These are phyloP conservation scores for Antrozous pallidus DNA, from an alignment of 2,797 vertebrate genomes.

Conservation along the genomic window DNA sequence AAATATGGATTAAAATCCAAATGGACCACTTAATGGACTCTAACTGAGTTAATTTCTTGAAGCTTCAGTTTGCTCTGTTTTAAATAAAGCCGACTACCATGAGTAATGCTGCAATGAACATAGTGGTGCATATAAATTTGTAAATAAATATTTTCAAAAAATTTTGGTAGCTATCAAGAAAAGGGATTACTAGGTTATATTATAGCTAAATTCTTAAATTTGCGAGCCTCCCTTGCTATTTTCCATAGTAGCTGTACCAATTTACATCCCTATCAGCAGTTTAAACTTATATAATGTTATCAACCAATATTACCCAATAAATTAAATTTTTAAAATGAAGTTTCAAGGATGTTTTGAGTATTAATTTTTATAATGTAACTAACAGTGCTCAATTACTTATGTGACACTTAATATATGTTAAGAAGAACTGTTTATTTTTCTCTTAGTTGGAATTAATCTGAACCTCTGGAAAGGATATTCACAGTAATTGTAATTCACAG, in stretches of 20 bases:
- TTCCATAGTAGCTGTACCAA: background rate
- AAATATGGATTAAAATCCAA: background rate
- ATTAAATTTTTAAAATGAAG: background rate
- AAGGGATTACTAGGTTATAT: background rate
- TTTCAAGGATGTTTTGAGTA: conserved; percentile 5
- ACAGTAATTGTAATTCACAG: background rate
- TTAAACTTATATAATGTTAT: background rate
- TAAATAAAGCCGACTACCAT: background rate
- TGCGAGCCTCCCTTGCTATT: background rate
- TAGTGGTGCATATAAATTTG: background rate
- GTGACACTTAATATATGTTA: background rate
- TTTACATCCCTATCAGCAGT: background rate
- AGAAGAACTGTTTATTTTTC: background rate
- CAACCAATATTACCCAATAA: background rate
- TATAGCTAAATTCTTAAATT: background rate
- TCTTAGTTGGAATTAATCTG: background rate
- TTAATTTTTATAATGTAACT: background rate
- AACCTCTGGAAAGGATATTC: background rate
- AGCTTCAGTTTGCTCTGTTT: background rate
- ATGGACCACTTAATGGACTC: background rate
- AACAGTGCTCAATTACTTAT: background rate
- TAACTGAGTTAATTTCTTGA: background rate
- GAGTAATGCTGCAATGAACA: background rate
- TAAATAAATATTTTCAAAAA: background rate
- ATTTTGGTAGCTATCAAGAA: background rate